These are phyloP conservation scores for Achlya flavicornis DNA, from an alignment of 2,888 invertebrate genomes.

Conservation along the genomic window DNA sequence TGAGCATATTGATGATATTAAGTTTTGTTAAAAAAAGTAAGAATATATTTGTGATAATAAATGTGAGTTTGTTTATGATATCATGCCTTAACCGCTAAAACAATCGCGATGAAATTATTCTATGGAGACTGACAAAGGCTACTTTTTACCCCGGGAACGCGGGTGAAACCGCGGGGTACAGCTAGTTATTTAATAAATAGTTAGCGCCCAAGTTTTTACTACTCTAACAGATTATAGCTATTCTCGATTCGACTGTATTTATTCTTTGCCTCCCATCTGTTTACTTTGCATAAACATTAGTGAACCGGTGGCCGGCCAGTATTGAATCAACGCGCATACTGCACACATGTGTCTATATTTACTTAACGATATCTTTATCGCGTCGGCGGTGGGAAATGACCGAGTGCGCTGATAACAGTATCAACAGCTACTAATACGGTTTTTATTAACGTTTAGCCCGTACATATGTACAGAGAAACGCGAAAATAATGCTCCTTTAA, in stretches of 20 bases:
- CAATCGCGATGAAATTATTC: no score
- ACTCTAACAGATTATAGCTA: constrained; percentile 13
- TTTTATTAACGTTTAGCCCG: background rate
- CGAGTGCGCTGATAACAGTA: constrained; percentile 32
- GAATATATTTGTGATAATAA: no score
- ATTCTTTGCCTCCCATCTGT: constrained; percentile 57
- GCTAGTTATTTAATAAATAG: no score
- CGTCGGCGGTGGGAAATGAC: constrained; percentile 36
- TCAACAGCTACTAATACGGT: background rate
- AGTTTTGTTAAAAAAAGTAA: no score
- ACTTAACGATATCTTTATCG: constrained; percentile 51
- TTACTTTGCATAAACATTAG: constrained; percentile 49
- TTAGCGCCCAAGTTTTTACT: no score
- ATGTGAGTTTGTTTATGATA: no score
- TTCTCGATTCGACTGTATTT: constrained; percentile 18
- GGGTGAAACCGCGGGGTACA: no score
- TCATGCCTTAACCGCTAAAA: no score
- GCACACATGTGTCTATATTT: constrained; percentile 35
- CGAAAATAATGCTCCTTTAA: background rate
- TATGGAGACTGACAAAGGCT: no score
- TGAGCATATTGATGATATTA: no score
- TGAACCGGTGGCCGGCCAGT: constrained; percentile 46
- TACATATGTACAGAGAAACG: background rate
- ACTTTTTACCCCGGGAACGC: no score
- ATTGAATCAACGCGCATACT: constrained; percentile 38